Evolutionary conservation across 2,888 invertebrate genomes (phyloP), one percentile per base, ranked within the genome.

Genomic region (Oegoconia quadripuncta): DNA sequence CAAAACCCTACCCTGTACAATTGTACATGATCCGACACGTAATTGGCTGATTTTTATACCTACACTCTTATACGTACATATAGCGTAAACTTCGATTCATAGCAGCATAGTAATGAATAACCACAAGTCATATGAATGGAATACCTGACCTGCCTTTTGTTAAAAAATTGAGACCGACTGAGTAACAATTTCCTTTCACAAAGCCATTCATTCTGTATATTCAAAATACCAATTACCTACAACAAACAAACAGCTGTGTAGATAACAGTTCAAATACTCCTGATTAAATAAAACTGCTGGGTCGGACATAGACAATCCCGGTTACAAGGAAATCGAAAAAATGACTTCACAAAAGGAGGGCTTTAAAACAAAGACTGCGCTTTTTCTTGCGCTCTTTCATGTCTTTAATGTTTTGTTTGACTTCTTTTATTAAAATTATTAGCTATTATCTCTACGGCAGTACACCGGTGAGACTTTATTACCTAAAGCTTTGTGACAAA

Each of bases 331-430:
- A 53, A 48, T 49, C 39, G 39, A 42, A 54, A 47, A 52, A 54
- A 51, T 48, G 54, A 52, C 49, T 53, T 55, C 42, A 20, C 45
- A 51, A 56, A 55, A 44, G 8, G 46, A 48, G 43, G 44, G 27
- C 34, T 40, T 40, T 49, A 44, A 50, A 50, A 54, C 47, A 58
- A 59, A 54, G 52, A 44, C 38, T 46, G 46, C 30, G 40, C 39
- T 43, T 44, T 47, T 48, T 46, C 51, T 53, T 52, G 20, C 7
- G 11, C 25, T 34, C 22, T 31, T 22, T 26, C 12, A 3, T n/a
- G 11, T 16, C 16, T 34, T 34, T 34, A 27, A 32, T 20, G 32
- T 32, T 32, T 32, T 32, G 22, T 32, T 32, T 32, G 20, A 32
- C 22, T 32, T 22, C 8, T 13, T 32, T 20, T 32, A 29, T 29